Evolutionary conservation across 2,113 vertebrate genomes (phyloP), one percentile per base, ranked within the genome.

Genomic region (Hippocampus guttulatus): DNA sequence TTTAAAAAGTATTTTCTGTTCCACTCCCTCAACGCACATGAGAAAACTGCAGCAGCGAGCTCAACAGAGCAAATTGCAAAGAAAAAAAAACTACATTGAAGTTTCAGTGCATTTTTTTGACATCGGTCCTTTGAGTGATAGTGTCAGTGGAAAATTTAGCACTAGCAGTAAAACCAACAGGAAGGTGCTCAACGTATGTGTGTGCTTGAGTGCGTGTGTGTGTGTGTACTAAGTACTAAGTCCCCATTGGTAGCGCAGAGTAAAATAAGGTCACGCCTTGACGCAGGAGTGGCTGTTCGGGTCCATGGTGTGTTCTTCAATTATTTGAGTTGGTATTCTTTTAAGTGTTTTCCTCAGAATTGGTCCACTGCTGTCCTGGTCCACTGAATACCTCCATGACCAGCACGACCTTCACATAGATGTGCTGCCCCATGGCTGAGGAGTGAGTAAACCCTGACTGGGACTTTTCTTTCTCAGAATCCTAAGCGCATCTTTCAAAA

Each of bases 101-200:
- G 23, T n/a, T 38, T 54, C 18, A 33, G 14, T 16, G 40, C 40
- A 27, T 47, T 27, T 25, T 8, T 10, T 64, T 72, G 45, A 71
- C 16, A 67, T 62, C 66, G 41, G 89, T 90, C 90, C 67, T 66
- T 75, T 91, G 72, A 87, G 78, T 85, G 80, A 80, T 49, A 81
- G 81, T 93, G 93, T 94, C 90, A 95, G 82, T 95, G 95, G 95
- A 95, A 96, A 95, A 85, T 95, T 92, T 87, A 93, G 90, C 91
- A 75, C 87, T 85, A 87, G 55, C 78, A 70, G 84, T 91, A 88
- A 52, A 57, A 89, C 92, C 94, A 96, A 96, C 94, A 95, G 94
- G 94, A 95, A 96, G 91, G 86, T 90, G 75, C 84, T 65, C 74
- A 63, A 68, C 77, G 80, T 74, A 85, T 84, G 73, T 85, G 81